Evolutionary conservation across 2,888 invertebrate genomes (phyloP), one percentile per base, ranked within the genome.

Genomic region (Orthonevra nobilis): DNA sequence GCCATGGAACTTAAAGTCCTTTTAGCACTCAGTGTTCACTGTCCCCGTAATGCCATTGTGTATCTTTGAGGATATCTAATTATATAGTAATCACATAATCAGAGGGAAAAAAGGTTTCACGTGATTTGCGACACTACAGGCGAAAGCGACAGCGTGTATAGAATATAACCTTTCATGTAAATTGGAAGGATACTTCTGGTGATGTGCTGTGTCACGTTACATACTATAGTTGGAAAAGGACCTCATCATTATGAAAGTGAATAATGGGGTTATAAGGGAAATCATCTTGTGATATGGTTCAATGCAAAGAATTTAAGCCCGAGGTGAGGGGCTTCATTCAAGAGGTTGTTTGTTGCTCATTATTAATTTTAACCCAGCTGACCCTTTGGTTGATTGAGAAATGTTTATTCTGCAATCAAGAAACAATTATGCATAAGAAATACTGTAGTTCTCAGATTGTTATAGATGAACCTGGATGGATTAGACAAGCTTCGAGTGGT

Each of bases 71-170:
- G 48, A 30, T 50, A 61, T 61, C 36, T n/a, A 50, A 44, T 32
- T 63, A 50, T n/a, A n/a, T n/a, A 63, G 44, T 50, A 40, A n/a
- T 63, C 38, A 63, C 30, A 40, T 50, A 63, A 63, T 63, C 50
- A 40, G 28, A 28, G 30, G 40, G 14, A 38, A 28, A 46, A 36
- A 19, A 38, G 12, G 14, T 7, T 17, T 23, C 14, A 19, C 30
- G 3, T 14, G 32, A 14, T 12, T 9, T 12, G 5, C 32, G 5
- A 15, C 9, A 3, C 23, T 4, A 12, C 15, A 4, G 10, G 10
- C 15, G 60, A 46, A 61, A 36, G 12, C 23, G 23, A 23, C 28
- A 36, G 34, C 17, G 46, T 36, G 34, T 52, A 17, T 48, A 20
- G 4, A 52, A 14, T 5, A 4, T 32, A 34, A 20, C 20, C 40